Evolutionary conservation across 2,888 invertebrate species (phyloP), one percentile per base, ranked within the genome.

Genomic region (Tetragonisca angustula): DNA sequence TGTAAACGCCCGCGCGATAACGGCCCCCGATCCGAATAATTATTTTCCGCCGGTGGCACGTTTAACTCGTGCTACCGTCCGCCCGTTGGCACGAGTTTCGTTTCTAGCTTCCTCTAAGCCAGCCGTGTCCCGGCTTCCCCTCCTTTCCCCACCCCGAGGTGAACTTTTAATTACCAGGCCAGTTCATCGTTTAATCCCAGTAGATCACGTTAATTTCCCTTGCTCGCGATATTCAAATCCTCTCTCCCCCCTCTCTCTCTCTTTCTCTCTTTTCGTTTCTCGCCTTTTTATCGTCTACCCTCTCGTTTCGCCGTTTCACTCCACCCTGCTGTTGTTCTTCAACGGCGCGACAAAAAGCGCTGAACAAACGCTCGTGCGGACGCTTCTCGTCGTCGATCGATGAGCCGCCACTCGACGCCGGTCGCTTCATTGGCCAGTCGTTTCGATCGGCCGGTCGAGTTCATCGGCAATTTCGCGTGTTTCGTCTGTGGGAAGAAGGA

Each of bases 1-100:
- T 79, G 71, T 85, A 85, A 87, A 82, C 76, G 85, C 59, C 70
- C 56, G 43, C 69, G 62, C 74, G 85, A 84, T 86, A 86, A 81
- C 84, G 73, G 54, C 72, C 43, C 43, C 43, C 76, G 78, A 75
- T 73, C 62, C 76, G 61, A 76, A 81, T 84, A 79, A 76, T 86
- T 84, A 86, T 81, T 86, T 85, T 79, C 85, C 76, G 65, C 64
- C 5, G 32, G 27, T 32, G 36, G 3, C 32, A 32, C 71, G 64
- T 78, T 77, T 84, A 76, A 71, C 32, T 32, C 32, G 32, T 32
- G 4, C 32, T 4, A 32, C 32, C 70, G 69, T 69, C 76, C 68
- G 21, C 13, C 4, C 21, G 78, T 59, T 24, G 62, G 70, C 5
- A 19, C n/a, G 49, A 83, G 36, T 72, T 83, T 76, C 61, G 15